Percentiles rank a stretch among this genome's conserved stretches.
Conservation (phyloP, 2,888 invertebrate species). For the Resseliella maxima region DNA sequence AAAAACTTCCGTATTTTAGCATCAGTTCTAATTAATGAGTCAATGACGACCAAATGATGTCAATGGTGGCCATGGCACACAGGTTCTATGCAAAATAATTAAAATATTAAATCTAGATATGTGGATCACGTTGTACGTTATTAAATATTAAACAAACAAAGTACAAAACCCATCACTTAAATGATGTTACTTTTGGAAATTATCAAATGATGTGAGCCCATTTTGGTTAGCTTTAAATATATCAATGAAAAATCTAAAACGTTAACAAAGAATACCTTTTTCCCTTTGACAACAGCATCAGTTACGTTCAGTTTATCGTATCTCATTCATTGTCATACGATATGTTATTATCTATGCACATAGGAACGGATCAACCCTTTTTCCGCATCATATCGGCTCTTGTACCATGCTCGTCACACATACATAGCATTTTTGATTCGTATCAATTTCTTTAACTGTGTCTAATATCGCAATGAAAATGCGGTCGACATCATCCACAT, state of each 20-base stretch:
- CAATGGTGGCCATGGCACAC: background rate
- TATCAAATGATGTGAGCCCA: background rate
- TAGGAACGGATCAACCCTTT: slow-evolving; percentile 15
- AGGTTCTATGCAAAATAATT: background rate
- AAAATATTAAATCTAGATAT: background rate
- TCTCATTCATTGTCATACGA: slow-evolving; percentile 46
- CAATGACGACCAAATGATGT: slow-evolving; percentile 24
- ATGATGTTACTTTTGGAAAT: background rate
- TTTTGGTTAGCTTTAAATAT: background rate
- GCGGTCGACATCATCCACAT: background rate
- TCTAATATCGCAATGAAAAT: slow-evolving; percentile 54
- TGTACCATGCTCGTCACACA: background rate
- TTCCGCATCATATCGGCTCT: background rate
- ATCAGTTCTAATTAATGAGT: background rate
- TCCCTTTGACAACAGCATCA: slow-evolving; percentile 34
- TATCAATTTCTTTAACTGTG: slow-evolving; percentile 54
- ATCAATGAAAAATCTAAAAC: background rate
- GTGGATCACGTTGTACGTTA: background rate
- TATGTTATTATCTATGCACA: slow-evolving; percentile 54
- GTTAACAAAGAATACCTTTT: background rate
- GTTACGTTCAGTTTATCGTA: background rate
- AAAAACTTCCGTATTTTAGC: background rate
- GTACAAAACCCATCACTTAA: background rate
- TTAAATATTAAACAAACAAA: slow-evolving; percentile 32
- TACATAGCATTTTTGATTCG: slow-evolving; percentile 7